These are phyloP conservation scores for Clupea harengus DNA, from an alignment of 2,113 vertebrate species.

Conservation along the genomic window DNA sequence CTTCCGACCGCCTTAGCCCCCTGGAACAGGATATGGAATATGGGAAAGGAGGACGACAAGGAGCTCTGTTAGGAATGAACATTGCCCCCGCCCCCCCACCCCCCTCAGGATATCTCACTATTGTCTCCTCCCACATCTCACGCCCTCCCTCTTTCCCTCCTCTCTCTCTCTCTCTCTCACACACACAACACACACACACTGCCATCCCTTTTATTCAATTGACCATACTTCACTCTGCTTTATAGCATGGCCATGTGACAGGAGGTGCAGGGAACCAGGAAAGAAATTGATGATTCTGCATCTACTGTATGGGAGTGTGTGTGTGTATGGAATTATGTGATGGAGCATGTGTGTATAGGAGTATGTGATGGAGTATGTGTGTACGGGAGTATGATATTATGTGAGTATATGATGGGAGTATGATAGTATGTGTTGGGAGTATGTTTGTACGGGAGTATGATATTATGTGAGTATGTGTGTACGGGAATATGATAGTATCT, in stretches of 20 bases:
- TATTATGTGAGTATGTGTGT: no score
- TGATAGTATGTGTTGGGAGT: no score
- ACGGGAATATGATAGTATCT: no score
- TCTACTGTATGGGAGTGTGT: not conserved
- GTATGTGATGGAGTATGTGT: not conserved
- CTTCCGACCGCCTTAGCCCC: not conserved
- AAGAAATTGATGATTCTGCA: conserved; percentile 4
- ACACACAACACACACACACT: not conserved
- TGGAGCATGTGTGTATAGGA: not conserved
- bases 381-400: no score
- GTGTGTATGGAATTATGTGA: not conserved
- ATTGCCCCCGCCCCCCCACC: not conserved
- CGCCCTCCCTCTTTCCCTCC: not conserved
- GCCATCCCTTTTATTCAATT: not conserved
- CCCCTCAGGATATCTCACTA: not conserved
- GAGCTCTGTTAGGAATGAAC: not conserved
- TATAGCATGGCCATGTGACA: not conserved
- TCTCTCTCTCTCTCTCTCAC: not conserved
- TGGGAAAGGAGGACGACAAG: not conserved
- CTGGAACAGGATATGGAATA: not conserved
- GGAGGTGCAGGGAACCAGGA: not conserved
- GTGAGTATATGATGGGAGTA: no score
- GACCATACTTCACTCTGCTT: not conserved
- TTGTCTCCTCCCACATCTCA: not conserved
- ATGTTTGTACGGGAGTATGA: no score